Percentiles rank a stretch among this genome's conserved stretches.
Evolutionary conservation across 2,888 invertebrate genomes (phyloP).

Genomic region (Drosophila peninsularis): DNA sequence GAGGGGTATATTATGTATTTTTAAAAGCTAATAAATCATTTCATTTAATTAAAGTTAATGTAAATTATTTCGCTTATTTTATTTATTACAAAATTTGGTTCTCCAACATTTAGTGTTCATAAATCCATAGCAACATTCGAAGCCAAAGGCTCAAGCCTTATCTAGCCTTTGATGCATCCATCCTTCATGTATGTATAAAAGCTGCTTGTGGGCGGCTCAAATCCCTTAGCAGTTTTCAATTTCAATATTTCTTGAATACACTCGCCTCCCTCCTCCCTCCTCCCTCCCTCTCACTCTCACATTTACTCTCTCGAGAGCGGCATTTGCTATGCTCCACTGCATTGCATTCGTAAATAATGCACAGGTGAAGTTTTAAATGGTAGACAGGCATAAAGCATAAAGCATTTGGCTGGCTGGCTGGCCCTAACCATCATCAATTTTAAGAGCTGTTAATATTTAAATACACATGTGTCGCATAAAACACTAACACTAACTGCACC

Average conservation of each 20-base stretch:
- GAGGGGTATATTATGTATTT: too few relatives aligned
- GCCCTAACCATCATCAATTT: not conserved
- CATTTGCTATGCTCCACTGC: slow-evolving; percentile 7
- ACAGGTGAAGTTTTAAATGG: not conserved
- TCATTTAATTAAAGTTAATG: too few relatives aligned
- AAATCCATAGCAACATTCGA: not conserved
- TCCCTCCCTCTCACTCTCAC: not conserved
- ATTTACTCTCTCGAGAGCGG: not conserved
- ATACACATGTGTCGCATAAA: slow-evolving; percentile 13
- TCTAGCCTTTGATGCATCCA: not conserved
- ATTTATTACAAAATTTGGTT: too few relatives aligned
- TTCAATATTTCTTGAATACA: not conserved
- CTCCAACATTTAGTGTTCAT: not conserved
- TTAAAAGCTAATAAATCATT: too few relatives aligned
- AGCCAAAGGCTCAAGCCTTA: not conserved
- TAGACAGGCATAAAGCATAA: slow-evolving; percentile 3
- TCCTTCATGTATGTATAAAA: not conserved
- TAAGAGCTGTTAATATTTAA: slow-evolving; percentile 13
- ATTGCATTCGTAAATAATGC: slow-evolving; percentile 9
- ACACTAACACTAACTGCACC: not conserved
- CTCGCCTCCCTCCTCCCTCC: not conserved
- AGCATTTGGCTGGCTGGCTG: not conserved
- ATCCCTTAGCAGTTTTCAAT: not conserved
- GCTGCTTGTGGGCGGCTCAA: not conserved
- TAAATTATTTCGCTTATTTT: too few relatives aligned